Evolutionary conservation across 1,140 invertebrate genomes (phyloP).

Genomic region (Oedothorax gibbosus): DNA sequence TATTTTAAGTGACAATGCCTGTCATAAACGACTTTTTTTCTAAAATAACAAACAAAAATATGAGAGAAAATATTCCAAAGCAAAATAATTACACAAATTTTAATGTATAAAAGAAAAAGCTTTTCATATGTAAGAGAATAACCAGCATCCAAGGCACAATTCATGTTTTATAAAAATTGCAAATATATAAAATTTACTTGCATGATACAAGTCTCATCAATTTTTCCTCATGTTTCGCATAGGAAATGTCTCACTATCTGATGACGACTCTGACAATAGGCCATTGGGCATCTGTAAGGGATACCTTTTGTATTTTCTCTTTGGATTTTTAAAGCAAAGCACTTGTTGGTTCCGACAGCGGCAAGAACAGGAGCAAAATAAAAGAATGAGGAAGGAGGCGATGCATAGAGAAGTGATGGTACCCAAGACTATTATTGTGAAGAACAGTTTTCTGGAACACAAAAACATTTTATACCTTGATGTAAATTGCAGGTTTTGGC

Average conservation of each 20-base stretch:
- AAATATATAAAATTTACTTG: too few relatives aligned
- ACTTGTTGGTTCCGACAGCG: constrained; percentile 43
- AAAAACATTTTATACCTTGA: background rate
- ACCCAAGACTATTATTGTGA: constrained; percentile 28
- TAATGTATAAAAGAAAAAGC: too few relatives aligned
- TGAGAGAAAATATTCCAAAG: too few relatives aligned
- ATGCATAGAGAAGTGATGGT: constrained; percentile 26
- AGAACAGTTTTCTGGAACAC: constrained; percentile 33
- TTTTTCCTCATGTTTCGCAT: constrained; percentile 25
- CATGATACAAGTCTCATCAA: background rate
- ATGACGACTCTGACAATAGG: constrained; percentile 43
- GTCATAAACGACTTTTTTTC: too few relatives aligned
- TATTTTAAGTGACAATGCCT: too few relatives aligned
- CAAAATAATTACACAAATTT: too few relatives aligned
- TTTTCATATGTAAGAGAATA: too few relatives aligned
- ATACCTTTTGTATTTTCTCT: background rate
- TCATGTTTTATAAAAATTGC: too few relatives aligned
- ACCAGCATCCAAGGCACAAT: too few relatives aligned
- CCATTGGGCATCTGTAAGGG: constrained; percentile 32
- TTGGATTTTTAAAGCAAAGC: constrained; percentile 11
- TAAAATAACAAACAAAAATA: too few relatives aligned
- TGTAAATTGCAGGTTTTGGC: background rate
- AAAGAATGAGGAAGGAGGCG: constrained; percentile 18
- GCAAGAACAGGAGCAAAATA: constrained; percentile 44
- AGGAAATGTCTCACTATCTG: constrained; percentile 40